Evolutionary conservation across 2,113 vertebrate species (phyloP), one percentile per base, ranked within the genome.

Genomic region (Lagopus leucura): DNA sequence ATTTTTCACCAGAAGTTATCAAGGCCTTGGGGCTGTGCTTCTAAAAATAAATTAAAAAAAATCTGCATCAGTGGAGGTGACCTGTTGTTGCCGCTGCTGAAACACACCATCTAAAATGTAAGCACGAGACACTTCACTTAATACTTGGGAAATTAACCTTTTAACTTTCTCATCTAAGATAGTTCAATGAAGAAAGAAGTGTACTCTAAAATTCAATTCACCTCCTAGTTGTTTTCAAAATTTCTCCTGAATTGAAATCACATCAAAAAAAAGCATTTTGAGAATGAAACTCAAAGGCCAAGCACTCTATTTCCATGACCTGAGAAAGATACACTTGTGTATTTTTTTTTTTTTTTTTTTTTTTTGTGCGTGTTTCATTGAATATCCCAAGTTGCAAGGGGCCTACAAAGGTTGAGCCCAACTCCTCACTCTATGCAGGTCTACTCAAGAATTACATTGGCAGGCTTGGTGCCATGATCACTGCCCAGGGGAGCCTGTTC

Each of bases 281-380:
- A 40, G 6, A 9, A 7, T 67, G 9, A 74, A 48, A 61, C n/a
- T 66, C 43, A 63, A 1, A 16, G 60, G 5, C 24, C 8, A 77
- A 22, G 2, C 19, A 32, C 2, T 73, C 1, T 4, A 65, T 47
- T 69, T 30, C 1, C 45, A 3, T 52, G 38, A 22, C n/a, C 6
- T 66, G 40, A 70, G 30, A 65, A 52, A 63, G 10, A 66, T 13
- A 36, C 0, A 1, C 57, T 86, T 80, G 7, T 52, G 14, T 19
- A 3, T 4, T n/a, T n/a, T n/a, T n/a, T n/a, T n/a, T n/a, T n/a
- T 0, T 27, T 85, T 50, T 28, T 73, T 85, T 57, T 28, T 73
- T 85, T 50, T 28, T 73, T 42, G 85, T 57, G 14, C 3, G 14
- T 0, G 1, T 75, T 85, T 63, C 60, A 38, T 27, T 27, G 24